Percentiles rank a stretch among this genome's conserved stretches.
phyloP scores from a whole-genome alignment of 2,888 invertebrate genomes.

The Diaphora mendica region DNA sequence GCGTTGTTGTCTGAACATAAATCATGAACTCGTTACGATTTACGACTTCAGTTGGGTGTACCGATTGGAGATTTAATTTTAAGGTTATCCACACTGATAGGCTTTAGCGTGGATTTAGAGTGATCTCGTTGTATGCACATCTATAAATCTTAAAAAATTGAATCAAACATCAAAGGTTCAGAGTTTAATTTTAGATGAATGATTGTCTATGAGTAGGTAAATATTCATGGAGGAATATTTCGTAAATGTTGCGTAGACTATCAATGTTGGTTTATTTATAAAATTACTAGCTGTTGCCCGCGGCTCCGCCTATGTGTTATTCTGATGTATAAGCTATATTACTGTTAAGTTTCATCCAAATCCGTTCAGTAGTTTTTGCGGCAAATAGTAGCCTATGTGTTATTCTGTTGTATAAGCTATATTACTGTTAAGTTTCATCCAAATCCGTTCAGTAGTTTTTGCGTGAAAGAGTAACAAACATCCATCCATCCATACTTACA shows the following conservation, averaged over 20 bases:
- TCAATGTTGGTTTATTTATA: background rate
- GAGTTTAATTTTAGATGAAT: constrained; percentile 30
- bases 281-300: too few relatives aligned
- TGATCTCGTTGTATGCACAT: constrained; percentile 34
- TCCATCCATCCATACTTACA: too few relatives aligned
- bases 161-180: constrained; percentile 41
- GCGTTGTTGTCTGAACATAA: constrained; percentile 72
- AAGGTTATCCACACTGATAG: constrained; percentile 63
- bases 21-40: constrained; percentile 85
- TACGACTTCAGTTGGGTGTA: constrained; percentile 75
- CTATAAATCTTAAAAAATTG: constrained; percentile 37
- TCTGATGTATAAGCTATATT: too few relatives aligned
- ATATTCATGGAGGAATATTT: background rate
- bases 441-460: too few relatives aligned
- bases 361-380: too few relatives aligned
- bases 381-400: too few relatives aligned
- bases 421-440: too few relatives aligned
- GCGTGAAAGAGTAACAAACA: too few relatives aligned
- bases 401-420: too few relatives aligned
- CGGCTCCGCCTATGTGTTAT: too few relatives aligned
- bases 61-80: constrained; percentile 79
- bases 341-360: too few relatives aligned
- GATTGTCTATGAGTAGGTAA: constrained; percentile 5
- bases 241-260: constrained; percentile 7
- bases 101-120: constrained; percentile 58